Evolutionary conservation across 2,113 vertebrate genomes (phyloP).

Genomic region (Oceanites oceanicus): DNA sequence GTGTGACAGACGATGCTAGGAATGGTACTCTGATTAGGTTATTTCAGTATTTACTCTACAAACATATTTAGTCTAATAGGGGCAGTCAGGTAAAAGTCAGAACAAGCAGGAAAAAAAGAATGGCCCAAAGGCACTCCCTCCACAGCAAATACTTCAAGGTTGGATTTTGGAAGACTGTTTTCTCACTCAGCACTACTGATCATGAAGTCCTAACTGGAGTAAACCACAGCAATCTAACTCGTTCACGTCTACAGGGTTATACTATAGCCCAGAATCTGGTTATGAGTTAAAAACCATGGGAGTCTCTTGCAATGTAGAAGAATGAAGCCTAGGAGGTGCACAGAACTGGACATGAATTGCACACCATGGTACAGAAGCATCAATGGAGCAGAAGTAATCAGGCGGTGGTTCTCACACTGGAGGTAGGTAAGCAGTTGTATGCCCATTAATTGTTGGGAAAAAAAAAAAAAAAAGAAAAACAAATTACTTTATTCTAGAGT

Average conservation of each 20-base stretch:
- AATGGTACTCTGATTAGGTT: neutral
- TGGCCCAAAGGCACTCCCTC: neutral
- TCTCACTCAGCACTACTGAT: neutral
- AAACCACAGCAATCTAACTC: neutral
- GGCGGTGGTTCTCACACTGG: neutral
- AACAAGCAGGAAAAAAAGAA: neutral
- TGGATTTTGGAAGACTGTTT: neutral
- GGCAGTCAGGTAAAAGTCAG: neutral
- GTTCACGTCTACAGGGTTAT: accelerated
- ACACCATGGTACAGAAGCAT: neutral
- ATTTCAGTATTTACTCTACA: conserved; percentile 6
- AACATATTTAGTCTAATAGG: neutral
- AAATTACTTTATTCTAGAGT: neutral
- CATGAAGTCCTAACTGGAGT: neutral
- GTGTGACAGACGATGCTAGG: neutral
- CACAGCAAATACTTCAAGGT: neutral
- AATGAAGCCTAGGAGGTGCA: neutral
- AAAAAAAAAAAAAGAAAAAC: neutral
- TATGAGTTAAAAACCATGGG: neutral
- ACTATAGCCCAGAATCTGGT: neutral
- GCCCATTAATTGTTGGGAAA: neutral
- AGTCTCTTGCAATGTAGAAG: neutral
- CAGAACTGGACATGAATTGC: neutral
- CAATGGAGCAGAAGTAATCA: neutral
- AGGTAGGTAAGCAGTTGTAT: neutral